Evolutionary conservation across 30 jellyfish, hydroid and myxozoan species (phyloP), one percentile per base, ranked within the genome.

Genomic region (Hydractinia echinata): DNA sequence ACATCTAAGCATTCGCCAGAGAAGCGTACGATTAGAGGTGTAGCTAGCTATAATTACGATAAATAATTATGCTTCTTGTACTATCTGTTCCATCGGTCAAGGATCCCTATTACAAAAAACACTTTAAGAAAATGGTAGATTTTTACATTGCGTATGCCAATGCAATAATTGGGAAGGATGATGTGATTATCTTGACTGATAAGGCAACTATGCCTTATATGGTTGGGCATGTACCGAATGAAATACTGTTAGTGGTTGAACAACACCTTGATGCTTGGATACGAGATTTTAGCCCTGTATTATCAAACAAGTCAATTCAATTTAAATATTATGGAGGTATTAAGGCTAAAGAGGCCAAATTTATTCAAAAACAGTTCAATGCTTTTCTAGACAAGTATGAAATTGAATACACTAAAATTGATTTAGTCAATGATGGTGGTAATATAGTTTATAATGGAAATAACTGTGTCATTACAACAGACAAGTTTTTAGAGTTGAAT

Each of bases 201-300:
- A 71, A 71, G n/a, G 60, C 39, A 19, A 50, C 81, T 5, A 71
- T 71, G 11, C 81, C 81, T 51, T 71, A 71, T 19, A 19, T 71
- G 15, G 13, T 14, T 19, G 55, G 60, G 15, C 55, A 5, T 9
- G 21, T 71, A 52, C 81, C 81, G 51, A 8, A 7, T n/a, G 13
- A 71, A n/a, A 19, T 20, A 19, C 81, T 71, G 4, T 71, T 71
- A 52, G 18, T 19, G 71, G 81, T 71, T 71, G 51, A 52, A 19
- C 10, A 71, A 52, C 81, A 19, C 18, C 51, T 71, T n/a, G 81
- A 71, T 50, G 60, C 81, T 7, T 71, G 81, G 81, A 50, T 71
- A 19, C 81, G 81, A 19, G 81, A 71, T 71, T 54, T 71, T 7
- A 71, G 81, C 68, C 81, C 81, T 20, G 81, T 71, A 5, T n/a